These are phyloP conservation scores for Tamandua tetradactyla DNA, from an alignment of 2,797 vertebrate genomes.

Conservation along the genomic window DNA sequence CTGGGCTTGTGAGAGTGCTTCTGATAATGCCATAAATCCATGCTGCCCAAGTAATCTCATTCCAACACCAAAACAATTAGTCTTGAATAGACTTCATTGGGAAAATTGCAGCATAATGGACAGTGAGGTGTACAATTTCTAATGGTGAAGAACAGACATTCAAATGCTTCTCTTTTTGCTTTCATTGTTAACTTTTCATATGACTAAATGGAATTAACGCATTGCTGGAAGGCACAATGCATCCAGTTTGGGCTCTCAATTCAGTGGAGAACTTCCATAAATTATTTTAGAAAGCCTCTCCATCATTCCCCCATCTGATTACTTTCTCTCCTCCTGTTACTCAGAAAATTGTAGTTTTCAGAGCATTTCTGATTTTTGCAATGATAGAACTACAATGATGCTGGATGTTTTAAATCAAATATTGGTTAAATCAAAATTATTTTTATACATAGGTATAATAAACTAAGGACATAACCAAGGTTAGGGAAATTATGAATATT, in stretches of 20 bases:
- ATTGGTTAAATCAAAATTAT: no score
- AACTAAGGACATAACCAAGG: no score
- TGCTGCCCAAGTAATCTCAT: neutral
- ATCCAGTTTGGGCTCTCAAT: no score
- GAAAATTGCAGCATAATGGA: accelerated
- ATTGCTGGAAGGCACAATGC: neutral
- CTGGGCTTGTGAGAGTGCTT: neutral
- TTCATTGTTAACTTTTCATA: neutral
- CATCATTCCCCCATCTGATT: neutral
- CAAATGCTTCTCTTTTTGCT: neutral
- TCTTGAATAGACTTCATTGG: neutral
- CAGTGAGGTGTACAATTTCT: neutral
- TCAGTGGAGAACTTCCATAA: neutral
- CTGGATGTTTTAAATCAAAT: no score
- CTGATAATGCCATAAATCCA: neutral
- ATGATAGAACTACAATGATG: no score
- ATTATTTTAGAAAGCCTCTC: neutral
- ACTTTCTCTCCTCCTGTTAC: neutral
- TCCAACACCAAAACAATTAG: neutral
- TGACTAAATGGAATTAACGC: neutral
- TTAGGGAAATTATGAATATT: no score
- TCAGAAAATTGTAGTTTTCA: neutral
- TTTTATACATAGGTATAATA: no score
- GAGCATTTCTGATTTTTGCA: no score
- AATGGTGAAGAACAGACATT: neutral